A percentile compares a stretch with the other conserved stretches of the same genome.
Evolutionary conservation across 1,140 invertebrate species (phyloP).

Genomic region (Pachypsylla venusta): DNA sequence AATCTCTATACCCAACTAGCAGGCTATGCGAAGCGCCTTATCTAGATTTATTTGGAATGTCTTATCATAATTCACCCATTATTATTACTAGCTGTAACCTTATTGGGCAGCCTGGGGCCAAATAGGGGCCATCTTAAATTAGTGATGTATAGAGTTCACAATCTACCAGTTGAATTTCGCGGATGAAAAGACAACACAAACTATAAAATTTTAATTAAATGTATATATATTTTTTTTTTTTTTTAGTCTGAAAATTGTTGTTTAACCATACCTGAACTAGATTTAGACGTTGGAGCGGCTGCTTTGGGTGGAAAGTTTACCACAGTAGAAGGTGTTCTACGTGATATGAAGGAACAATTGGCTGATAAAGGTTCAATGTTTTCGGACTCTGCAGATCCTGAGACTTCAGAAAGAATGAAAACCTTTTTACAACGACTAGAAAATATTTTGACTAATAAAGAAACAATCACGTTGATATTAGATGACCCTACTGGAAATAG

Average conservation of each 20-base stretch:
- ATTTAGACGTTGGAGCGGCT: conserved; percentile 67
- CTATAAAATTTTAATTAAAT: background rate
- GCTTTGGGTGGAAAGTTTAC: conserved; percentile 88
- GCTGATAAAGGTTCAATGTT: conserved; percentile 47
- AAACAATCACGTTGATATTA: conserved; percentile 58
- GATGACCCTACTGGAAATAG: conserved; percentile 97
- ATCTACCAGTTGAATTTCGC: too few species aligned
- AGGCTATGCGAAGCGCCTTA: too few species aligned
- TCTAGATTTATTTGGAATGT: too few species aligned
- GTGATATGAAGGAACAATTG: conserved; percentile 52
- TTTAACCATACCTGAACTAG: conserved; percentile 76
- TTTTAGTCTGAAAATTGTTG: conserved; percentile 78
- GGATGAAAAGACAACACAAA: background rate
- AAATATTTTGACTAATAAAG: conserved; percentile 46
- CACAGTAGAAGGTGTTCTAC: conserved; percentile 76
- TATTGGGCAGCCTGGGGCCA: too few species aligned
- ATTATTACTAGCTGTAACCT: too few species aligned
- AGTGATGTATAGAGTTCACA: too few species aligned
- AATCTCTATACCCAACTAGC: too few species aligned
- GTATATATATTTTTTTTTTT: conserved; percentile 16
- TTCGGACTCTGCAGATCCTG: conserved; percentile 46
- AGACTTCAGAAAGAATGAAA: conserved; percentile 38
- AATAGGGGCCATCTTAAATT: background rate
- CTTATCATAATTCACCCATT: too few species aligned
- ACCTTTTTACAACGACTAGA: conserved; percentile 54